phyloP scores from a whole-genome alignment of 2,113 vertebrate genomes.

The Isurus oxyrinchus region DNA sequence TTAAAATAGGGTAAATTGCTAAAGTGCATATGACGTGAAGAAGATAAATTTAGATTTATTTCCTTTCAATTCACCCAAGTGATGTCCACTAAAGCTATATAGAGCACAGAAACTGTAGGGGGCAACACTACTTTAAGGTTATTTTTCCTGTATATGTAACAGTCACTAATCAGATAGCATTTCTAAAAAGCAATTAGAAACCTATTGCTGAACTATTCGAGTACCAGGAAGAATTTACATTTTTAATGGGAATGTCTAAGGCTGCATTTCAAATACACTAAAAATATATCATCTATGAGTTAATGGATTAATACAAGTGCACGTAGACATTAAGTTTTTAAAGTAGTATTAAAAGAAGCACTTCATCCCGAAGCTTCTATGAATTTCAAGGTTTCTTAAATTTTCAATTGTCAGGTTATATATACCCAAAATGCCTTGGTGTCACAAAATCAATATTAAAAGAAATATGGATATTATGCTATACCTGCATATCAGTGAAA shows the following conservation, averaged over 20 bases:
- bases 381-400: background rate
- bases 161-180: background rate
- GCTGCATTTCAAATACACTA: too few relatives aligned
- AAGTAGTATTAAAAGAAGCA: background rate
- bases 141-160: background rate
- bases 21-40: background rate
- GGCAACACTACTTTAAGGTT: background rate
- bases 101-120: background rate
- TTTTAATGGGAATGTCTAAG: background rate
- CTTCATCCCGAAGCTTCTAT: background rate
- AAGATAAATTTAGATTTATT: background rate
- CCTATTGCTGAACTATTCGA: background rate
- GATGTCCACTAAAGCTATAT: background rate
- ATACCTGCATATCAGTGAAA: conserved; percentile 90
- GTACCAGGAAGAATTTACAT: background rate
- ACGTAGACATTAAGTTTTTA: background rate
- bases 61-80: background rate
- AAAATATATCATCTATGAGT: background rate
- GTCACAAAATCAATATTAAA: background rate
- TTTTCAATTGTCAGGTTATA: background rate
- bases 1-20: background rate
- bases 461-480: conserved; percentile 47
- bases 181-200: background rate
- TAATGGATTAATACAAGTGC: background rate
- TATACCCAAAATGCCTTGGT: background rate